phyloP scores from a whole-genome alignment of 2,888 invertebrate genomes.

The Ornithoptera alexandrae region DNA sequence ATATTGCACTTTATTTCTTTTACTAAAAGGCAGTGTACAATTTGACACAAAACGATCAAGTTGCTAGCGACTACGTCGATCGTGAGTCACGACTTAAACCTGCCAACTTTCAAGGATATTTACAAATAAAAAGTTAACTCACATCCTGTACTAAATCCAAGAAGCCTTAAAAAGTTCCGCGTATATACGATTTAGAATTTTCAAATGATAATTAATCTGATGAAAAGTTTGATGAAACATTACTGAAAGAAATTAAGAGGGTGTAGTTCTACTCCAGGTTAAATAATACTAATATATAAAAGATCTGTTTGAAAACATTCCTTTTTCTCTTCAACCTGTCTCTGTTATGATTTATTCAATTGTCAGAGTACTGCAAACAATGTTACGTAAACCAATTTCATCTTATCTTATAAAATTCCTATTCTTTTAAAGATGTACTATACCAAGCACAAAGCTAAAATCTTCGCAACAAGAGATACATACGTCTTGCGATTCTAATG shows the following conservation, averaged over 20 bases:
- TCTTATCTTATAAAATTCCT: not conserved
- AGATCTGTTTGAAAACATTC: too few species aligned
- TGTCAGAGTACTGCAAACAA: not conserved
- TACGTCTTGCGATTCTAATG: too few species aligned
- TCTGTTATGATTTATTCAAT: conserved; percentile 11
- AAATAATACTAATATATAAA: too few species aligned
- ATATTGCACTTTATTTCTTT: conserved; percentile 23
- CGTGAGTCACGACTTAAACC: conserved; percentile 44
- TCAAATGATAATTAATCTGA: not conserved
- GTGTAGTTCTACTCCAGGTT: too few species aligned
- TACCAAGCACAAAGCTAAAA: too few species aligned
- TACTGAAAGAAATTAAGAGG: not conserved
- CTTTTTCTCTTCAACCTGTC: not conserved
- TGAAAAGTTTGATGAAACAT: not conserved
- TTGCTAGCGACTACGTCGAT: conserved; percentile 30
- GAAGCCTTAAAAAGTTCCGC: not conserved
- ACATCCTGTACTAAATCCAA: conserved; percentile 22
- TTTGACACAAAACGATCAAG: conserved; percentile 14
- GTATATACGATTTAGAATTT: conserved; percentile 2
- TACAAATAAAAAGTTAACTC: conserved; percentile 36
- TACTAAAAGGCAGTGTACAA: conserved; percentile 14
- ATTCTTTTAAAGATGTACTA: too few species aligned
- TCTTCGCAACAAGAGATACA: too few species aligned
- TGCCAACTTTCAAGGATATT: conserved; percentile 42
- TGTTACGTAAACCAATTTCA: not conserved